Conservation (phyloP, 2,113 vertebrate genomes). For the Chaenocephalus aceratus region DNA sequence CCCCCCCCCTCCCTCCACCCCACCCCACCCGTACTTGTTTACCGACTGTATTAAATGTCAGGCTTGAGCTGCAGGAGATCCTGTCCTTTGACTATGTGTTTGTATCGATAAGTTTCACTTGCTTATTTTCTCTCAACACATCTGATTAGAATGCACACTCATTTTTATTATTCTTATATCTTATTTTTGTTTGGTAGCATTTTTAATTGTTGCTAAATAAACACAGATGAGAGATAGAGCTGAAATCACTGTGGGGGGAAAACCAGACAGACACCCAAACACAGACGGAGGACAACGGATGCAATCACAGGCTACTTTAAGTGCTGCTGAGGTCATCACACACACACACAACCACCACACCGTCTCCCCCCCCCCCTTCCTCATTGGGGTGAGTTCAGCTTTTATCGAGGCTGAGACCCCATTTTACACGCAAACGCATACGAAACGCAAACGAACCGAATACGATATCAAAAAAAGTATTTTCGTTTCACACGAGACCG, state of each 20-base stretch:
- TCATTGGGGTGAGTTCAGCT: conserved; percentile 31
- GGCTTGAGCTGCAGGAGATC: conserved; percentile 61
- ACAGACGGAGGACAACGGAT: conserved; percentile 43
- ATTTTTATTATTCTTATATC: neutral
- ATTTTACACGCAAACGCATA: too few relatives aligned
- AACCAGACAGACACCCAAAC: conserved; percentile 13
- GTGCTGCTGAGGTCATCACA: conserved; percentile 57
- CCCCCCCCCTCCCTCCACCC: too few relatives aligned
- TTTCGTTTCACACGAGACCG: too few relatives aligned
- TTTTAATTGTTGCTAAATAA: neutral
- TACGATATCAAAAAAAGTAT: too few relatives aligned
- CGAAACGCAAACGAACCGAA: too few relatives aligned
- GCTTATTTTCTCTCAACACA: neutral
- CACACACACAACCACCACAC: neutral
- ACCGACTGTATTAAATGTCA: conserved; percentile 67
- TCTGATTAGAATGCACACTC: neutral
- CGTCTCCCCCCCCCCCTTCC: conserved; percentile 25
- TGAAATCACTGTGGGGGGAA: neutral
- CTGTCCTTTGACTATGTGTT: conserved; percentile 71
- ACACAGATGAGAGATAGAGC: conserved; percentile 1
- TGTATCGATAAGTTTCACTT: conserved; percentile 19
- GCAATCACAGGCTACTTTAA: conserved; percentile 54
- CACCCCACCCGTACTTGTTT: conserved; percentile 57
- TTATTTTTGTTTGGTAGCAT: neutral
- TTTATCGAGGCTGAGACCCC: conserved; percentile 32